These are phyloP conservation scores for Ptychadena robeensis DNA, from an alignment of 2,797 vertebrate species.

Conservation along the genomic window DNA sequence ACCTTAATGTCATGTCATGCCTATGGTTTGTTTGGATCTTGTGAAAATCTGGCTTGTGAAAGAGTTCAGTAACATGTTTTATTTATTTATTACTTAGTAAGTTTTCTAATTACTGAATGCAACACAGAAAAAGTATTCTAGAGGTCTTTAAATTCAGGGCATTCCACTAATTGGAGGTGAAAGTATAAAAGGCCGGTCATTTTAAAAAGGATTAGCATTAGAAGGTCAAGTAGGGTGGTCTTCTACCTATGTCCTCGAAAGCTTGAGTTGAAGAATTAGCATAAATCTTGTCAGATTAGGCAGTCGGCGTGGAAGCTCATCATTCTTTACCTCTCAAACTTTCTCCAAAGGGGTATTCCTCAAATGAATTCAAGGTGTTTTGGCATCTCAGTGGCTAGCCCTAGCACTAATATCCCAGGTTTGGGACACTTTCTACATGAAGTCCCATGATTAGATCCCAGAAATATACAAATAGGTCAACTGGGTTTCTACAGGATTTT, in stretches of 20 bases:
- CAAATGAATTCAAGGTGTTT: too few relatives aligned
- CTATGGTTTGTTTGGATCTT: neutral
- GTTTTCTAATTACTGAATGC: neutral
- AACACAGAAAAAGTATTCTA: neutral
- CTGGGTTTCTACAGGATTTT: too few relatives aligned
- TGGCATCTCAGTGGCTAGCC: too few relatives aligned
- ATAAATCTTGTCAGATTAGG: neutral
- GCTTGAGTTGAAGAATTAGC: neutral
- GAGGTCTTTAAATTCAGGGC: neutral
- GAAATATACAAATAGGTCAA: too few relatives aligned
- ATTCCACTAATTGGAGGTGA: neutral
- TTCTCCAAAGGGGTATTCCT: too few relatives aligned
- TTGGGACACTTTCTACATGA: too few relatives aligned
- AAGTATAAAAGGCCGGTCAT: neutral
- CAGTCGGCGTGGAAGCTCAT: too few relatives aligned
- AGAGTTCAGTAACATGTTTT: neutral
- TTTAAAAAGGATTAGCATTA: neutral
- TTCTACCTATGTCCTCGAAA: neutral
- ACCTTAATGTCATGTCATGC: neutral
- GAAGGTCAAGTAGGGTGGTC: neutral
- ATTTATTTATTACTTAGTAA: neutral
- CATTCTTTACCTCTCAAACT: too few relatives aligned
- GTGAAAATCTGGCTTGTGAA: neutral
- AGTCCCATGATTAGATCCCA: too few relatives aligned
- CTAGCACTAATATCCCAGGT: too few relatives aligned